Conservation (phyloP, 2,888 invertebrate genomes). For the Terebella lapidaria region DNA sequence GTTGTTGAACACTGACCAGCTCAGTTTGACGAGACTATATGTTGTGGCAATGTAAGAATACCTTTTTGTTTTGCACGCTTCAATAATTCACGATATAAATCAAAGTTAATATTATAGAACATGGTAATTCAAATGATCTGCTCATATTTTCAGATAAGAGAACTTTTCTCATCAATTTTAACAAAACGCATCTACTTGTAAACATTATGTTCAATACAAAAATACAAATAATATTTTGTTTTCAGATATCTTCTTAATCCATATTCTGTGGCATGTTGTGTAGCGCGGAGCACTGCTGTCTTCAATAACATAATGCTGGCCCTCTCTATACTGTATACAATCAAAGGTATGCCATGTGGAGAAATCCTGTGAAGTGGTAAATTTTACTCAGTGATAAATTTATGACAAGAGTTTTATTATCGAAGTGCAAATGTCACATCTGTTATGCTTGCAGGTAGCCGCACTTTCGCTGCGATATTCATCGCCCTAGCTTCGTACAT, state of each 20-base stretch:
- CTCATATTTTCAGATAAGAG: no score
- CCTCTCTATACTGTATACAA: slow-evolving; percentile 66
- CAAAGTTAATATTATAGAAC: no score
- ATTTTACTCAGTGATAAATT: no score
- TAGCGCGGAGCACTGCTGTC: slow-evolving; percentile 83
- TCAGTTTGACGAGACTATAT: slow-evolving; percentile 14
- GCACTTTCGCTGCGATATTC: slow-evolving; percentile 63
- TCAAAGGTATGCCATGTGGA: slow-evolving; percentile 55
- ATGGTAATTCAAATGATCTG: no score
- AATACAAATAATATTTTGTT: background rate
- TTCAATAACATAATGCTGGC: slow-evolving; percentile 81
- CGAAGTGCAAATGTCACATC: no score
- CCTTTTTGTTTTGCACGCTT: background rate
- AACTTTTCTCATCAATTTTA: no score
- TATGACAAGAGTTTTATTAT: no score
- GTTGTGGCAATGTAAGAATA: slow-evolving; percentile 18
- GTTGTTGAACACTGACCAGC: slow-evolving; percentile 11
- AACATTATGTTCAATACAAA: no score
- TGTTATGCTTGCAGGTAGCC: slow-evolving; percentile 56
- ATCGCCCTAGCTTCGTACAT: slow-evolving; percentile 77
- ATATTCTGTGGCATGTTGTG: slow-evolving; percentile 78
- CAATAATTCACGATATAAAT: no score
- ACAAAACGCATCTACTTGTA: no score
- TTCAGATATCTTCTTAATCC: slow-evolving; percentile 56
- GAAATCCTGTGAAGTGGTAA: background rate